Conservation (phyloP, 2,797 vertebrate species). For the Sylvia borin region DNA sequence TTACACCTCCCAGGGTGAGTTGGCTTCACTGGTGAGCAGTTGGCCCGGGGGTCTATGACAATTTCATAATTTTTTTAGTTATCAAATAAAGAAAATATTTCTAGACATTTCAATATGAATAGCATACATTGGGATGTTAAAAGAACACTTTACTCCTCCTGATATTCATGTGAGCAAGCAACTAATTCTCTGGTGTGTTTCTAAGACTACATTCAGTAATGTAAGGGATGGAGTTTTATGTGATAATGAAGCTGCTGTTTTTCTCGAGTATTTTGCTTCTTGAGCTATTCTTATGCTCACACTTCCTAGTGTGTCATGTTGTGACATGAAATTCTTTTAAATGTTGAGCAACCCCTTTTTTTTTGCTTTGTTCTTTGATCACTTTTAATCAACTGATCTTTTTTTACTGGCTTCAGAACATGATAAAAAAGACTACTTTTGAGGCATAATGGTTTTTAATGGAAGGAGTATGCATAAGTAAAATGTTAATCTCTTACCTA, state of each 20-base stretch:
- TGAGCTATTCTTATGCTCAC: neutral
- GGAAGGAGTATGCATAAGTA: neutral
- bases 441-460: neutral
- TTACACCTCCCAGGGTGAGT: neutral
- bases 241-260: neutral
- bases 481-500: neutral
- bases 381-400: neutral
- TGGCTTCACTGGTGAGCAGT: neutral
- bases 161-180: neutral
- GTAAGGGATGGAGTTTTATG: neutral
- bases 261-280: neutral
- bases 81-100: neutral
- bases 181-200: neutral
- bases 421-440: neutral
- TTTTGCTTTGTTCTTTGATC: neutral
- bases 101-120: neutral
- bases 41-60: neutral
- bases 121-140: neutral
- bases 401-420: neutral
- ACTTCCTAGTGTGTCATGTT: neutral
- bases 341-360: neutral
- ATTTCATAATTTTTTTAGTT: neutral
- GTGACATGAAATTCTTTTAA: neutral
- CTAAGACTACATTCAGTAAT: neutral
- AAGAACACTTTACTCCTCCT: neutral